Evolutionary conservation across 2,888 invertebrate species (phyloP), one percentile per base, ranked within the genome.

Genomic region (Lasioglossum oenotherae): DNA sequence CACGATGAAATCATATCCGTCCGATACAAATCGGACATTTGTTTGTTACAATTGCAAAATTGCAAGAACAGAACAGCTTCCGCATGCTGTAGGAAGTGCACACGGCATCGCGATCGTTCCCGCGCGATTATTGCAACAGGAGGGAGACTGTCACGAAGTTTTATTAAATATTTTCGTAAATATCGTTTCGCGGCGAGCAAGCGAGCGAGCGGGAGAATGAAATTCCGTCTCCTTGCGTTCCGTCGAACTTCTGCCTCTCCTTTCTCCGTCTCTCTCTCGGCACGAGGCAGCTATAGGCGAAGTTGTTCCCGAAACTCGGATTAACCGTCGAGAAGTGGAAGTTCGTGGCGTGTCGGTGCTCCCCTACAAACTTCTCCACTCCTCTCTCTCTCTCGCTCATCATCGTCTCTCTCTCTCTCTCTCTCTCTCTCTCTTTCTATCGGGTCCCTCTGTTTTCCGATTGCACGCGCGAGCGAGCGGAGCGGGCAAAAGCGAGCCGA

Each of bases 261-360:
- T 31, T 74, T 60, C 76, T 57, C 49, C 67, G 67, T 35, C 69
- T 60, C 72, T 53, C 44, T 72, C 16, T 16, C 6, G 60, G 35
- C 67, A 12, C 41, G 23, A 38, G 38, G 23, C 46, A 31, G 46
- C 44, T 49, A 67, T 35, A 67, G 35, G 49, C 74, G 57, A 82
- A 89, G 87, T 92, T 88, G 91, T 86, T 91, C 91, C 89, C 87
- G 85, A 92, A 92, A 92, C 92, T 93, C 89, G 90, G 90, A 93
- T 92, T 91, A 92, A 92, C 92, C 89, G 84, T 86, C 86, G 89
- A 85, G 89, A 87, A 87, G 86, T 90, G 83, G 86, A 92, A 91
- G 87, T 91, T 90, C 79, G 82, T 19, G 77, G 84, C 82, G 88
- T 82, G 73, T 82, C 72, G 76, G 81, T 80, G 79, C 73, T 82